Base-by-base conservation (phyloP, 2,797 vertebrate species). In the Amazona finschi region DNA sequence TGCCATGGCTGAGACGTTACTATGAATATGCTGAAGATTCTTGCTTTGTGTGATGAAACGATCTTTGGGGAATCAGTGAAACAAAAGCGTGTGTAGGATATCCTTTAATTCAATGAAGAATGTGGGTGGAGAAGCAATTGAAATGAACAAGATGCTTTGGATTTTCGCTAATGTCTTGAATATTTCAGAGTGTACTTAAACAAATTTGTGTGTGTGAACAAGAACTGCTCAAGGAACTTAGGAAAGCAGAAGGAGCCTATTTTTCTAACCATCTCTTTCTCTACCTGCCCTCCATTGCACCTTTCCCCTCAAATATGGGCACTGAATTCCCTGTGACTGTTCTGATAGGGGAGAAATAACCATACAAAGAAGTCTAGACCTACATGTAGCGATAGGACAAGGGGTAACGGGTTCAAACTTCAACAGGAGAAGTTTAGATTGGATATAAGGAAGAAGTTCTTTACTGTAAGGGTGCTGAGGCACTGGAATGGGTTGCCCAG, bases 21-120 rank as follows among this genome's bases (percentile, higher is more conserved):
- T 89, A 20, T 88, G 89, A 89, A 78, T 89, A 84, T 41, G 50
- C 94, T 70, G 92, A 94, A 81, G 89, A 94, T 85, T 87, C 52
- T 81, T 58, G 64, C 91, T 75, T 87, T 96, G 78, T 94, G 91
- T 6, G 64, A 84, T 86, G 73, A 85, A 96, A 62, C 1, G 8
- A 70, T 96, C 94, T 96, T 93, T 81, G 33, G 94, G 96, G 95
- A 95, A 93, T 95, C 93, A 88, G 76, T 91, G 94, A 95, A 96
- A 97, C 95, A 95, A 94, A 97, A 81, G 92, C 9, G 0, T 1
- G 22, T 92, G 94, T 96, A 93, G 95, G 95, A 97, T 97, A 96
- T 96, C 95, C 95, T 96, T 92, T 96, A 94, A 97, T 96, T 97
- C 94, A 96, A 84, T 96, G 93, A 95, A 89, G 89, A 95, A 96